Conservation (phyloP, 2,888 invertebrate species). For the Pterostichus niger region DNA sequence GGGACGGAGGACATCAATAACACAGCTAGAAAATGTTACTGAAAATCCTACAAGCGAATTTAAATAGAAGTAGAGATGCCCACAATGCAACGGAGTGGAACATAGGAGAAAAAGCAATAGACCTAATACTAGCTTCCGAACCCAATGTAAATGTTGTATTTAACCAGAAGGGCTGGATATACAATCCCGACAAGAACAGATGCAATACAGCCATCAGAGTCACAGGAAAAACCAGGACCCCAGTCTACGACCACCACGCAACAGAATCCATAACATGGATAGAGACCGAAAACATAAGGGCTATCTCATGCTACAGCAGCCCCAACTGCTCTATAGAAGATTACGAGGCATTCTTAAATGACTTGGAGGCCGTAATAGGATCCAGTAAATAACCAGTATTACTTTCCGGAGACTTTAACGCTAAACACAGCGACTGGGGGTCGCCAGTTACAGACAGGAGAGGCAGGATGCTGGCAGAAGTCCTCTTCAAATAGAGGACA, state of each 20-base stretch:
- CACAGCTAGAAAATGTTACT: neutral
- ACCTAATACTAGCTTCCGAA: neutral
- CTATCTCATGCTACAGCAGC: neutral
- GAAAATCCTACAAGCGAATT: neutral
- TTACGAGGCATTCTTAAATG: neutral
- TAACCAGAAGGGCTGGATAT: neutral
- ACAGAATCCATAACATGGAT: neutral
- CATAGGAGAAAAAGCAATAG: neutral
- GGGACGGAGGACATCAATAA: neutral
- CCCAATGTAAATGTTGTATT: neutral
- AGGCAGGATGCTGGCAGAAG: neutral
- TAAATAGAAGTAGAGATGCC: constrained; percentile 7
- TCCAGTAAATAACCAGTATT: neutral
- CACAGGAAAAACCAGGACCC: neutral
- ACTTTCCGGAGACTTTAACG: constrained; percentile 37
- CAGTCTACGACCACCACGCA: neutral
- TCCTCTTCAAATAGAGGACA: neutral
- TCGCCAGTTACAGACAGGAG: constrained; percentile 21
- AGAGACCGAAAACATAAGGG: neutral
- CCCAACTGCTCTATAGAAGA: neutral
- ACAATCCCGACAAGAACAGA: neutral
- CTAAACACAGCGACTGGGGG: constrained; percentile 15
- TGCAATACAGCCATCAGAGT: neutral
- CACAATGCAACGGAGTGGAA: neutral
- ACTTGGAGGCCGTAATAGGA: neutral